phyloP scores from a whole-genome alignment of 2,797 vertebrate species.

The Lepilemur septentrionalis region DNA sequence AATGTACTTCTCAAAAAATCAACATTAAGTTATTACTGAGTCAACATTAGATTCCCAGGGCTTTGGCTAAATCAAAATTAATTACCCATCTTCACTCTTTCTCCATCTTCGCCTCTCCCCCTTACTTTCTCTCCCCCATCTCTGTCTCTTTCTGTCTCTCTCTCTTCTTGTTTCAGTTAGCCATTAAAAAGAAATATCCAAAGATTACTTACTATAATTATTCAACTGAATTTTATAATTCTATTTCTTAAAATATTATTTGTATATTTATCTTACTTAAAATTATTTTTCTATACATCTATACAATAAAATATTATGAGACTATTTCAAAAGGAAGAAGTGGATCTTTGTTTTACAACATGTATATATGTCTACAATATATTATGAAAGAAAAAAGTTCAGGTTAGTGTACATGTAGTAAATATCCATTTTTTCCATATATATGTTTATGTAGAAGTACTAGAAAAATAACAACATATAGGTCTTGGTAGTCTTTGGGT shows the following conservation, averaged over 20 bases:
- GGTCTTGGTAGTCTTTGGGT: neutral
- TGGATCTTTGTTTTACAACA: neutral
- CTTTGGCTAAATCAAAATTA: neutral
- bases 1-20: neutral
- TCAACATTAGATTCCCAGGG: neutral
- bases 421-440: neutral
- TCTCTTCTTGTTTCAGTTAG: neutral
- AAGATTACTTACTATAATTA: neutral
- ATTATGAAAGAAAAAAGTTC: neutral
- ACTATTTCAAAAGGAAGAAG: neutral
- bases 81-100: neutral
- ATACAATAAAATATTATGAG: neutral
- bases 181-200: neutral
- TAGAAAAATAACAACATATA: neutral
- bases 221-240: neutral
- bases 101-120: neutral
- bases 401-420: neutral
- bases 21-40: neutral
- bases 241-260: neutral
- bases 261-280: conserved; percentile 22
- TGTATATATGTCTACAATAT: neutral
- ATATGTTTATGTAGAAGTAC: neutral
- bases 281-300: neutral
- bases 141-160: neutral
- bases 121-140: neutral